phyloP scores from a whole-genome alignment of 2,113 vertebrate genomes.

The Quiscalus mexicanus region DNA sequence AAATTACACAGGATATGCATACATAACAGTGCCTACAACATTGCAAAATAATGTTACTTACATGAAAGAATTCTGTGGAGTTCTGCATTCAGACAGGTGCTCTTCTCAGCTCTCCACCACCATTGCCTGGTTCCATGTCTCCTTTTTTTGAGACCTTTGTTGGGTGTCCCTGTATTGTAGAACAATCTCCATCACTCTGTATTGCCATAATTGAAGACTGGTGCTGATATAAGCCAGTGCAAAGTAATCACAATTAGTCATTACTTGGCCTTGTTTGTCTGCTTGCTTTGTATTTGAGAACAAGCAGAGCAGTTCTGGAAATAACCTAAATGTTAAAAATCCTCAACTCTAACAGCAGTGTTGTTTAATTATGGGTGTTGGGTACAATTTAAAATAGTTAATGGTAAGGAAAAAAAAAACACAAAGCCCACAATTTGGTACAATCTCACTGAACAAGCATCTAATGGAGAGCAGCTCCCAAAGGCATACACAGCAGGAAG shows the following conservation, averaged over 20 bases:
- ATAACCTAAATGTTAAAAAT: not conserved
- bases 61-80: not conserved
- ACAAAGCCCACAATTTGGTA: not conserved
- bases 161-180: not conserved
- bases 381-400: not conserved
- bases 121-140: not conserved
- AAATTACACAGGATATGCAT: not conserved
- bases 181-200: not conserved
- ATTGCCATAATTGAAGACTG: not conserved
- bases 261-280: not conserved
- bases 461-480: not conserved
- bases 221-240: rapidly evolving
- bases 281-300: not conserved
- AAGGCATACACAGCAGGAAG: not conserved
- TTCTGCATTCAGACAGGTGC: not conserved
- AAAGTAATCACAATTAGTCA: not conserved
- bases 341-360: not conserved
- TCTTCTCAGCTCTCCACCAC: not conserved
- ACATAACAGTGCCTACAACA: not conserved
- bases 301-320: not conserved
- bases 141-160: not conserved
- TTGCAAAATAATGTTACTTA: not conserved
- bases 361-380: not conserved
- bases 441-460: not conserved
- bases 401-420: not conserved